Evolutionary conservation across 2,113 vertebrate genomes (phyloP).

Genomic region (Pedetes capensis): DNA sequence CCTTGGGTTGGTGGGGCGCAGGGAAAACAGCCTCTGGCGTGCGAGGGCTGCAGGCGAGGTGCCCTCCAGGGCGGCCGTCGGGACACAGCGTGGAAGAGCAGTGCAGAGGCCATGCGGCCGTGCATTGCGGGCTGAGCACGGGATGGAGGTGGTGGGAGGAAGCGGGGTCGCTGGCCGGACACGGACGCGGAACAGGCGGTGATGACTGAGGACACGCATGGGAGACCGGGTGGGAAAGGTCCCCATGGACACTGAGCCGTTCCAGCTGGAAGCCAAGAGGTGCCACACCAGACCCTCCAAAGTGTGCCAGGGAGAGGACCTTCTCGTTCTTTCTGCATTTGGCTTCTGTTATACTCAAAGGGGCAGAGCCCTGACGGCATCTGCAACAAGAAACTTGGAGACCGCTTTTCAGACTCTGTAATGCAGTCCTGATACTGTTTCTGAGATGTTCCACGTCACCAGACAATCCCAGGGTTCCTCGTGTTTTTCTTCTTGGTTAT

Average conservation of each 20-base stretch:
- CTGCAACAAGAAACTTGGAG: background rate
- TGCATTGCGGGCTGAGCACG: background rate
- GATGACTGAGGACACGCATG: background rate
- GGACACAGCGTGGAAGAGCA: too few relatives aligned
- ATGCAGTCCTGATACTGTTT: background rate
- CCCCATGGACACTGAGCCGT: background rate
- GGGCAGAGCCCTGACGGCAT: background rate
- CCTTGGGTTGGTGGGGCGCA: background rate
- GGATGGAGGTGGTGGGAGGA: too few relatives aligned
- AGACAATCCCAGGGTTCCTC: background rate
- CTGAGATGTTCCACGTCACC: background rate
- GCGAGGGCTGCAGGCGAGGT: too few relatives aligned
- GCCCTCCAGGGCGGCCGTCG: fast-evolving
- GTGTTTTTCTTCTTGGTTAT: background rate
- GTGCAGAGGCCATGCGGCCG: fast-evolving
- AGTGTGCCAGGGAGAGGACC: too few relatives aligned
- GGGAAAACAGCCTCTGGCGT: background rate
- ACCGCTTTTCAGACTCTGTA: background rate
- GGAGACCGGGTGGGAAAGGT: background rate
- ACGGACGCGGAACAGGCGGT: fast-evolving
- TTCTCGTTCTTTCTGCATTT: too few relatives aligned
- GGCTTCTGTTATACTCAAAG: too few relatives aligned
- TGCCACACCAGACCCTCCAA: background rate
- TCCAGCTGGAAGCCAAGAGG: background rate
- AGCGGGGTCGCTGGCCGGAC: background rate